Conservation (phyloP, 1,140 invertebrate species). For the Halictus rubicundus region DNA sequence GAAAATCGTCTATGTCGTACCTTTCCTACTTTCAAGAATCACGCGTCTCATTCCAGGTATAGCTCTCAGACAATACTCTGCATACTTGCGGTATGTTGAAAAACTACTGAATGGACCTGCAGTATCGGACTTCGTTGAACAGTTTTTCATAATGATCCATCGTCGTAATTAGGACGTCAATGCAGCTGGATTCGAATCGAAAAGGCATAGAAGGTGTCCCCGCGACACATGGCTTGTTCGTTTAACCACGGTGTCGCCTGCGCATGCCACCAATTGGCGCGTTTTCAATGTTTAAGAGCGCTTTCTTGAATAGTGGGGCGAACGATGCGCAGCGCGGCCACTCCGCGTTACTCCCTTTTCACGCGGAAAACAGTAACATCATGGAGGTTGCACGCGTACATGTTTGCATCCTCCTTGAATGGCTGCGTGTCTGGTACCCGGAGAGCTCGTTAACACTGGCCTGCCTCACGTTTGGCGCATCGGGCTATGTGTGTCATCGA, state of each 20-base stretch:
- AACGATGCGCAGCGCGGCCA: slow-evolving; percentile 80
- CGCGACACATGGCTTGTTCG: background rate
- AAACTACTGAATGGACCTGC: too few species aligned
- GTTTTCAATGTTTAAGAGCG: slow-evolving; percentile 70
- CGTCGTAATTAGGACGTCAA: too few species aligned
- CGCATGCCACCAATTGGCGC: slow-evolving; percentile 66
- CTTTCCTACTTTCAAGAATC: too few species aligned
- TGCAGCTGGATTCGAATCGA: too few species aligned
- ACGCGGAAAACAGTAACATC: slow-evolving; percentile 72
- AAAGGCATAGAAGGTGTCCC: too few species aligned
- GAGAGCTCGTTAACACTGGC: slow-evolving; percentile 69
- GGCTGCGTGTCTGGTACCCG: slow-evolving; percentile 65
- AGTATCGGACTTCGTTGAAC: too few species aligned
- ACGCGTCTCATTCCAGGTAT: too few species aligned
- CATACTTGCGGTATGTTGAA: too few species aligned
- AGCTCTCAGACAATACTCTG: too few species aligned
- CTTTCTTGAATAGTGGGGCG: slow-evolving; percentile 73
- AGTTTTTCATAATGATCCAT: too few species aligned
- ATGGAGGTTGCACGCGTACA: slow-evolving; percentile 54
- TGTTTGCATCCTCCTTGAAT: background rate
- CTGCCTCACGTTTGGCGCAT: slow-evolving; percentile 59
- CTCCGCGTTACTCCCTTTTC: slow-evolving; percentile 80
- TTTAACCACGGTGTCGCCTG: slow-evolving; percentile 35
- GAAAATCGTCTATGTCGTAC: too few species aligned
- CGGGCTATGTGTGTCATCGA: background rate